Evolutionary conservation across 1,140 invertebrate genomes (phyloP).

Genomic region (Sycophaga agraensis): DNA sequence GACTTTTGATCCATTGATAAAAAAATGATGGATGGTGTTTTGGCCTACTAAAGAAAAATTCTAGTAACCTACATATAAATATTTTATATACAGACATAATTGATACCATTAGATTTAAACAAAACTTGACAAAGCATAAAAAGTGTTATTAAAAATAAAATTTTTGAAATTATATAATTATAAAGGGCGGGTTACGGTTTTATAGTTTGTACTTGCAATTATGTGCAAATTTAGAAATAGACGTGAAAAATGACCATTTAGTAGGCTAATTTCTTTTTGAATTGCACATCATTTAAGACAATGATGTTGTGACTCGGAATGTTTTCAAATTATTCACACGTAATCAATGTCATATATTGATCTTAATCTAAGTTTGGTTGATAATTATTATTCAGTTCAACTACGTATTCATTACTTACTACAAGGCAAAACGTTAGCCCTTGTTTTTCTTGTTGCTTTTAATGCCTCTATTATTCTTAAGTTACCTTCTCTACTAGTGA

Average conservation of each 20-base stretch:
- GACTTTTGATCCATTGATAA: too few species aligned
- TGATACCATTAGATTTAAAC: not conserved
- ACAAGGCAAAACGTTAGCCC: conserved; percentile 5
- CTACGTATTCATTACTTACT: conserved; percentile 4
- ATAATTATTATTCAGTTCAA: conserved; percentile 5
- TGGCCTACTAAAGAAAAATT: not conserved
- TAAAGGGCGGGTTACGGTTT: too few species aligned
- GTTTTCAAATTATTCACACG: conserved; percentile 11
- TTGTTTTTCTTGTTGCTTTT: conserved; percentile 3
- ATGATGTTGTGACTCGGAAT: conserved; percentile 14
- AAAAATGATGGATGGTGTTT: conserved; percentile 1
- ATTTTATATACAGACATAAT: not conserved
- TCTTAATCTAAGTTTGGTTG: conserved; percentile 23
- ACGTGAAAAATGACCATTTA: conserved; percentile 6
- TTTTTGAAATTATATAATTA: conserved; percentile 1
- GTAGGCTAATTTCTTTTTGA: not conserved
- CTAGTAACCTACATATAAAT: not conserved
- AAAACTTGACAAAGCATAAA: conserved; percentile 2
- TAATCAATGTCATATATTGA: conserved; percentile 3
- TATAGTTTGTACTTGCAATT: conserved; percentile 7
- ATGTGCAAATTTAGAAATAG: conserved; percentile 3
- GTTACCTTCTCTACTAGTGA: not conserved
- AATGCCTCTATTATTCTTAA: conserved; percentile 23
- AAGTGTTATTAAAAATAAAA: conserved; percentile 7
- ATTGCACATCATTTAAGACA: conserved; percentile 12